Evolutionary conservation across 2,888 invertebrate genomes (phyloP).

Genomic region (Tiliacea aurago): DNA sequence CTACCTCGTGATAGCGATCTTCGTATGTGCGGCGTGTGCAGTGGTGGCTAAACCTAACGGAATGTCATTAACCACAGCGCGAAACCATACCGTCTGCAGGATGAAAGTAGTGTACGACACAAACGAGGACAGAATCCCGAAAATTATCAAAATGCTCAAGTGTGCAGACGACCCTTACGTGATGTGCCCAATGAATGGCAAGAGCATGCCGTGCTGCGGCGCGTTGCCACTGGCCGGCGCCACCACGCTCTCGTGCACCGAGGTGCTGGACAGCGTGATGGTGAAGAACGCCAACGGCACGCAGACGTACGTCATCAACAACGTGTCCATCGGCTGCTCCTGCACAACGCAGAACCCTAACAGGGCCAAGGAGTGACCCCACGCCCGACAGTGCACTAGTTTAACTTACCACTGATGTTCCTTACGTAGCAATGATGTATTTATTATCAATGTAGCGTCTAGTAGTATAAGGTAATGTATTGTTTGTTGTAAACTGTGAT

Average conservation of each 20-base stretch:
- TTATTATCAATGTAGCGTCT: slow-evolving; percentile 39
- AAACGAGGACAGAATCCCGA: slow-evolving; percentile 72
- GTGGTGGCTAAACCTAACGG: slow-evolving; percentile 40
- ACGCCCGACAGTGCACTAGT: neutral
- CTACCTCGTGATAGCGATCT: slow-evolving; percentile 26
- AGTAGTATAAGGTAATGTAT: slow-evolving; percentile 30
- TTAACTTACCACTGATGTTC: slow-evolving; percentile 33
- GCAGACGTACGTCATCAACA: neutral
- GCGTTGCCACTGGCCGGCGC: slow-evolving; percentile 8
- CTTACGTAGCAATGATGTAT: slow-evolving; percentile 38
- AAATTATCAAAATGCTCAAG: slow-evolving; percentile 75
- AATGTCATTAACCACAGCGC: slow-evolving; percentile 18
- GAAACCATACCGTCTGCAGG: slow-evolving; percentile 54
- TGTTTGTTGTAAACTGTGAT: slow-evolving; percentile 26
- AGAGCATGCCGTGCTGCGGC: slow-evolving; percentile 46
- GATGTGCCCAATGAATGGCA: slow-evolving; percentile 49
- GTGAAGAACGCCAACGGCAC: slow-evolving; percentile 12
- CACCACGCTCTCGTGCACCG: slow-evolving; percentile 50
- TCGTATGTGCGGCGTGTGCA: slow-evolving; percentile 19
- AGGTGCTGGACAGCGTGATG: slow-evolving; percentile 50
- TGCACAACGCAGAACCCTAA: slow-evolving; percentile 41
- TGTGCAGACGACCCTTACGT: slow-evolving; percentile 69
- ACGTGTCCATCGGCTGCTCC: slow-evolving; percentile 64
- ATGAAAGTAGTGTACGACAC: slow-evolving; percentile 68
- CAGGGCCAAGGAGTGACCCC: slow-evolving; percentile 39